phyloP scores from a whole-genome alignment of 64 coral and sea anemone species.

The Anthopleura sola region DNA sequence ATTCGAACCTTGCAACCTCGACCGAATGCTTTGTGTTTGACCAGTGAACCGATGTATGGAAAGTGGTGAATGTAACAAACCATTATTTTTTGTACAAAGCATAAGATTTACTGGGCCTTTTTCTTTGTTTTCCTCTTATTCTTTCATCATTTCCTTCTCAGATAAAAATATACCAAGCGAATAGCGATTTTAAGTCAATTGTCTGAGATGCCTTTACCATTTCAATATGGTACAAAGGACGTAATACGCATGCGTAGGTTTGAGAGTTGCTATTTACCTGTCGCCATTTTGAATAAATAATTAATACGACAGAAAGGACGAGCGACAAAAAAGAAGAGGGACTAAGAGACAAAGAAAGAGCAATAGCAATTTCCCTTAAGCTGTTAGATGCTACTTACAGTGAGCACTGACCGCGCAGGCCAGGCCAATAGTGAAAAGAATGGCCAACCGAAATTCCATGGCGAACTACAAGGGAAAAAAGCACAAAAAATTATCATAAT shows the following conservation, averaged over 20 bases:
- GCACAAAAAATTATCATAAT: neutral
- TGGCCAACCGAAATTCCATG: neutral
- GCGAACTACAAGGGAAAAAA: neutral
- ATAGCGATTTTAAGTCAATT: too few species aligned
- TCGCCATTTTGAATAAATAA: neutral
- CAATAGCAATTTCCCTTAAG: neutral
- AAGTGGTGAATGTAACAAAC: too few species aligned
- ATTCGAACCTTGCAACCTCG: too few species aligned
- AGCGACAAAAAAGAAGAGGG: neutral
- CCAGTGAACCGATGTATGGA: too few species aligned
- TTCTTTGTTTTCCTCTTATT: too few species aligned
- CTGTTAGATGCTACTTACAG: neutral
- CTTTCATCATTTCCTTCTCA: too few species aligned
- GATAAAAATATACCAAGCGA: too few species aligned
- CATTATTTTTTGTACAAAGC: too few species aligned
- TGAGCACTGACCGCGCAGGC: neutral
- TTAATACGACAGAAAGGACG: neutral
- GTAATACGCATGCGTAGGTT: neutral
- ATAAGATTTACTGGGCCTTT: too few species aligned
- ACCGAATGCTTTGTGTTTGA: too few species aligned
- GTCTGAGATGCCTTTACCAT: too few species aligned
- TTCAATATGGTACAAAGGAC: neutral
- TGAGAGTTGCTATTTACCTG: neutral
- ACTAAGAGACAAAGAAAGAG: neutral
- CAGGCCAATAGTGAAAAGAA: slow-evolving; percentile 11